A percentile compares a stretch with the other conserved stretches of the same genome.
Evolutionary conservation across 2,888 invertebrate genomes (phyloP).

Genomic region (Antitype chi): DNA sequence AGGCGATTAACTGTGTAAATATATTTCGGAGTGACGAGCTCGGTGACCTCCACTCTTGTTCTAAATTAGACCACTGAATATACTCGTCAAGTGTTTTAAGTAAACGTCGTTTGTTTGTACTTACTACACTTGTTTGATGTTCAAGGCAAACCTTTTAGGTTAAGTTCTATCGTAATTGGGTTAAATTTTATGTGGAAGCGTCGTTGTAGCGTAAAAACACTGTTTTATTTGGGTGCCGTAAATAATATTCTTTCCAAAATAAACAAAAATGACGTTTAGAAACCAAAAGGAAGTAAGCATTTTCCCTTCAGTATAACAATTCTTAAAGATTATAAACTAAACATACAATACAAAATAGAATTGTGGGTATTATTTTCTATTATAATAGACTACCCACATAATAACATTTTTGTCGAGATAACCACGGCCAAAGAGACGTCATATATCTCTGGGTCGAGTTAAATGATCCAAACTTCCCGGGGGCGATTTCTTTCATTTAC

Average conservation of each 20-base stretch:
- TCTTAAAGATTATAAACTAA: not conserved
- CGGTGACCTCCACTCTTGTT: conserved; percentile 34
- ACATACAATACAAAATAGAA: not conserved
- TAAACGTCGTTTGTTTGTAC: conserved; percentile 49
- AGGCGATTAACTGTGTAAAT: conserved; percentile 52
- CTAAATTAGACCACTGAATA: conserved; percentile 48
- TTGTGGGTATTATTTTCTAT: conserved; percentile 26
- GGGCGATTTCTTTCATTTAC: conserved; percentile 48
- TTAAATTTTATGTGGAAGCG: not conserved
- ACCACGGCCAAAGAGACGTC: conserved; percentile 6
- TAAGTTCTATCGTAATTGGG: conserved; percentile 34
- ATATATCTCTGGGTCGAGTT: conserved; percentile 25
- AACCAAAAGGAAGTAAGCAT: not conserved
- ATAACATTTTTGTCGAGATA: conserved; percentile 31
- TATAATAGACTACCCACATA: conserved; percentile 23
- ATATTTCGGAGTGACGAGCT: conserved; percentile 37
- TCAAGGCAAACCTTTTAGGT: conserved; percentile 41
- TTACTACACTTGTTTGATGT: conserved; percentile 38
- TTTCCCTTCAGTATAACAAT: not conserved
- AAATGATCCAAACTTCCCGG: conserved; percentile 45
- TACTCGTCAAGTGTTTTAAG: conserved; percentile 51
- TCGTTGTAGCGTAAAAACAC: not conserved
- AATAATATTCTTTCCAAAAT: not conserved
- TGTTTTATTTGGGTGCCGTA: not conserved
- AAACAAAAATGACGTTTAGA: not conserved